Base-by-base conservation (phyloP, 2,113 vertebrate genomes). In the Pseudolaguvia tuberculata region DNA sequence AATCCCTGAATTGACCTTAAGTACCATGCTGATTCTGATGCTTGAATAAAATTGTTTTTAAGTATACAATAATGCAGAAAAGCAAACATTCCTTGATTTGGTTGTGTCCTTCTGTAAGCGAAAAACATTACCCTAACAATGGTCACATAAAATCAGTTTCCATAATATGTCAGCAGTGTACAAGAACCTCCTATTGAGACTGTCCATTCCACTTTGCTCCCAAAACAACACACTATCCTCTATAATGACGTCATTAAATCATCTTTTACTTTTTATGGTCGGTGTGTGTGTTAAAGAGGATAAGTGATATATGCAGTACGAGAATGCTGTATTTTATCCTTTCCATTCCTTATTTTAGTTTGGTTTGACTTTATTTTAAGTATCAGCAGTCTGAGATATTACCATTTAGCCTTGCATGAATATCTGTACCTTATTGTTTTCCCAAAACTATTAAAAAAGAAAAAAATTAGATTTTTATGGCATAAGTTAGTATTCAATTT, bases 1-100 rank as follows among this genome's bases (percentile, higher is more conserved):
- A 85, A 81, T 79, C 79, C 53, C 77, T 79, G 75, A 81, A 81
- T 85, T 84, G 82, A 57, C 58, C 82, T 73, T 80, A 83, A 88
- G 86, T 82, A 73, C 83, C 73, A 62, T 80, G 21, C 20, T 31
- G 23, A 59, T 72, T 75, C n/a, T 13, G 7, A 42, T 48, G 47
- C 42, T 66, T 27, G 17, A 18, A 21, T n/a, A 48, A 18, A 48
- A 48, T 50, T 3, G 8, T 17, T 66, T 48, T 66, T 8, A 45
- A 15, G 25, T 27, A 27, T 17, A 23, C 61, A 47, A 11, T 18
- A 27, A 7, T 48, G n/a, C 39, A 52, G 52, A 15, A 17, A 75
- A 56, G 52, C 23, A 77, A 50, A 23, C 10, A 42, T 20, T 58
- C 53, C 11, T 5, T 58, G 42, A 11, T 27, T 29, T 21, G 35